Evolutionary conservation across 1,140 invertebrate species (phyloP), one percentile per base, ranked within the genome.

Genomic region (Lineus longissimus): DNA sequence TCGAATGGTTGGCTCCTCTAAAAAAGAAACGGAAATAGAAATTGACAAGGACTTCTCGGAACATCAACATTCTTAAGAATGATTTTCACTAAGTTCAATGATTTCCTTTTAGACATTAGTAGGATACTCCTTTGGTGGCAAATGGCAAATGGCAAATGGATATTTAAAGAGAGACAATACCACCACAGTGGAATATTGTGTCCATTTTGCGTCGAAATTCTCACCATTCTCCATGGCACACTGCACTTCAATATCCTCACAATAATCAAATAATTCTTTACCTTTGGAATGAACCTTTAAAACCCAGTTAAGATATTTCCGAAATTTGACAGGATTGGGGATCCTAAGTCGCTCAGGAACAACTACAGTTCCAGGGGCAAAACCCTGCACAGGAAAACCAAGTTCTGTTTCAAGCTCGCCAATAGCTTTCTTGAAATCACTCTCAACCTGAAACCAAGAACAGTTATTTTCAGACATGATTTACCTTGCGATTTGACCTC

Each of bases 331-430:
- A n/a, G 71, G 22, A 27, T 51, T 51, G 11, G 71, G 61, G 13
- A 80, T 62, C 43, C 57, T 25, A 6, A 75, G 65, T 55, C 65
- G 67, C 43, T 68, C 62, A 27, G 73, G 70, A 0, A 78, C 73
- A 29, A 55, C 60, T 11, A 47, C 71, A 19, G 82, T 82, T 13
- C 75, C 79, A 0, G 73, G 64, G 23, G 70, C 71, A 66, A 64
- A 73, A 30, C 71, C 67, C 6, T 56, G 57, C 2, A 78, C 62
- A 51, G 59, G 45, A 23, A 80, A n/a, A 0, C 77, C 76, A 0
- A 82, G 31, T n/a, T 69, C 33, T 13, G 63, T 57, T 62, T 80
- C 76, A 41, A 83, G 60, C 15, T 81, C 79, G 31, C 33, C 27
- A 2, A 83, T 66, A 19, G 75, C 77, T 62, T 79, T 67, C 2